These are phyloP conservation scores for Aphrophora alni DNA, from an alignment of 2,888 invertebrate species.

Conservation along the genomic window DNA sequence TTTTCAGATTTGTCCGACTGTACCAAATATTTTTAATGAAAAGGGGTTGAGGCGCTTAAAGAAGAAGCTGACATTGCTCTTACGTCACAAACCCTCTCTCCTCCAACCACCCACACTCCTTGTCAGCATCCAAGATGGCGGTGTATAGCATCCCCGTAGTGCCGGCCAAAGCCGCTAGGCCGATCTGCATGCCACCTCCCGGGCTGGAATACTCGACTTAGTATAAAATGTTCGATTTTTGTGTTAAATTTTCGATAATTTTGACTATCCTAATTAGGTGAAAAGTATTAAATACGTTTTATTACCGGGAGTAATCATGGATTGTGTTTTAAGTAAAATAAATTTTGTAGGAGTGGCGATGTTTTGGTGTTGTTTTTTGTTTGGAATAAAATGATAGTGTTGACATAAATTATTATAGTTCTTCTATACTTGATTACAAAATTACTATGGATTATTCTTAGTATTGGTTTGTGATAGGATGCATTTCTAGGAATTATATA, in stretches of 20 bases:
- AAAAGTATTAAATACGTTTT: background rate
- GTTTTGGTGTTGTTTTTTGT: background rate
- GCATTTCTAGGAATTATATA: background rate
- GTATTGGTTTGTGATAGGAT: background rate
- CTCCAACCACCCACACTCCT: slow-evolving; percentile 26
- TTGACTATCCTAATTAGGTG: background rate
- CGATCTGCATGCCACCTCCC: slow-evolving; percentile 26
- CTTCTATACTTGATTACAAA: background rate
- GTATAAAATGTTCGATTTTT: slow-evolving; percentile 16
- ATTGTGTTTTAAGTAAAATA: background rate
- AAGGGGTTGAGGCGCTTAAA: slow-evolving; percentile 30
- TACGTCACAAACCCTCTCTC: slow-evolving; percentile 30
- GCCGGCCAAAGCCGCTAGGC: slow-evolving; percentile 30
- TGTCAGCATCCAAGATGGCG: slow-evolving; percentile 39
- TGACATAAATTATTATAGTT: background rate
- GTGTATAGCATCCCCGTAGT: slow-evolving; percentile 31
- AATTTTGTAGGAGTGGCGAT: background rate
- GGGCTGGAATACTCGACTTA: slow-evolving; percentile 14
- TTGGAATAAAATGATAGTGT: background rate
- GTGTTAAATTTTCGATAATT: background rate
- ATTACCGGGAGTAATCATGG: background rate
- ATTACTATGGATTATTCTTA: background rate
- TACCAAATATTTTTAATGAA: slow-evolving; percentile 36
- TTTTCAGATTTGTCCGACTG: background rate
- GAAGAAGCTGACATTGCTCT: slow-evolving; percentile 37